These are phyloP conservation scores for Carapus acus DNA, from an alignment of 2,797 vertebrate genomes.

Conservation along the genomic window DNA sequence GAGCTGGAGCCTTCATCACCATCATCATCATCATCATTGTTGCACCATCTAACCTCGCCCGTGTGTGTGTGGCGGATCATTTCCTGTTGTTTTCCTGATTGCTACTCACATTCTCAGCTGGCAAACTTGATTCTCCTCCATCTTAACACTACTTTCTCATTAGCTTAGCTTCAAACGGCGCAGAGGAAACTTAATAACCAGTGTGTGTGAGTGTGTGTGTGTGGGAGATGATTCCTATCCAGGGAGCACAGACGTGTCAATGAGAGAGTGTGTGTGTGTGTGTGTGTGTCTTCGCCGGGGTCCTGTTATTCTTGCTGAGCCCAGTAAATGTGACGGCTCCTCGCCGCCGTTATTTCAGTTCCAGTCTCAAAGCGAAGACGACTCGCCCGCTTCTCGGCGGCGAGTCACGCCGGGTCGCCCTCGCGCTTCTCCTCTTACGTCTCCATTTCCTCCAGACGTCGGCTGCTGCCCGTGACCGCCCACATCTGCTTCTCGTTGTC, in stretches of 20 bases:
- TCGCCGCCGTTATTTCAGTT: slow-evolving; percentile 2
- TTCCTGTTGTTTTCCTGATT: slow-evolving; percentile 48
- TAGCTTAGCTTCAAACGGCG: slow-evolving; percentile 1
- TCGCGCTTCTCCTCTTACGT: slow-evolving; percentile 38
- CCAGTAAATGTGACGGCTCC: slow-evolving; percentile 24
- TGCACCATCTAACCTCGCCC: slow-evolving; percentile 35
- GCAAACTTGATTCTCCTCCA: slow-evolving; percentile 22
- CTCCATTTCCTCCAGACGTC: slow-evolving; percentile 13
- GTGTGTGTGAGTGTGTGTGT: no score
- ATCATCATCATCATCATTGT: slow-evolving; percentile 39
- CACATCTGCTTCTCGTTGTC: slow-evolving; percentile 65
- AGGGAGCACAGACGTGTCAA: slow-evolving; percentile 8
- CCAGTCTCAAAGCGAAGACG: slow-evolving; percentile 14
- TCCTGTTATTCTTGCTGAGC: slow-evolving; percentile 33
- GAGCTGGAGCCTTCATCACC: slow-evolving; percentile 51
- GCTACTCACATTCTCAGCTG: slow-evolving; percentile 10
- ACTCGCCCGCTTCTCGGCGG: slow-evolving; percentile 8
- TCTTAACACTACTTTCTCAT: slow-evolving; percentile 1
- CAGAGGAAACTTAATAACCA: no score
- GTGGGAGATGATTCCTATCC: slow-evolving; percentile 2
- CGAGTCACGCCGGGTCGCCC: slow-evolving; percentile 29
- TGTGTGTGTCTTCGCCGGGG: slow-evolving; percentile 15
- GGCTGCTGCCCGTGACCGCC: slow-evolving; percentile 38
- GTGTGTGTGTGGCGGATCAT: slow-evolving; percentile 17
- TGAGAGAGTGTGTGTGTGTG: slow-evolving; percentile 1